Percentiles rank a stretch among this genome's conserved stretches.
Conservation (phyloP, 1,140 invertebrate species). For the Brachystomella parvula region DNA sequence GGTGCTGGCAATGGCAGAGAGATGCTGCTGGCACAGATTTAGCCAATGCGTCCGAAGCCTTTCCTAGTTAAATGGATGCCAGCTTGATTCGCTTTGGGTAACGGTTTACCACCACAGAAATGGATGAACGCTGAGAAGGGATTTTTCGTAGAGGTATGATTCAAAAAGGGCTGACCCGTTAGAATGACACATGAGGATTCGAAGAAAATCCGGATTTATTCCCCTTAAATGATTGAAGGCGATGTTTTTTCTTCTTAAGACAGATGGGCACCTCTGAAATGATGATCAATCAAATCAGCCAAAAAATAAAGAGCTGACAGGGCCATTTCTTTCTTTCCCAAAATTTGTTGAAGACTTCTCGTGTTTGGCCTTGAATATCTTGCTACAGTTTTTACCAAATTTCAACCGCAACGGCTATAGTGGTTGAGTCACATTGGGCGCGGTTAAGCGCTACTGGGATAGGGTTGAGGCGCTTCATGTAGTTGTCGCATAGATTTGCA, state of each 20-base stretch:
- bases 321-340: neutral
- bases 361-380: neutral
- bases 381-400: neutral
- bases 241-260: neutral
- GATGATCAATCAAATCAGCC: conserved; percentile 5
- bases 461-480: neutral
- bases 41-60: neutral
- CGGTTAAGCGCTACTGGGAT: neutral
- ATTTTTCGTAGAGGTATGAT: neutral
- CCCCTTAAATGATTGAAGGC: neutral
- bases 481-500: neutral
- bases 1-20: conserved; percentile 23
- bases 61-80: neutral
- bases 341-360: neutral
- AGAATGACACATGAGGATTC: neutral
- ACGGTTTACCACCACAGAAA: neutral
- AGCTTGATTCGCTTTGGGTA: neutral
- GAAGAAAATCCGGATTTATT: neutral
- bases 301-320: neutral
- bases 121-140: neutral
- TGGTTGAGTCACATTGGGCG: neutral
- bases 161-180: neutral
- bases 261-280: neutral
- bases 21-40: conserved; percentile 9
- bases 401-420: conserved; percentile 3